These are phyloP conservation scores for Camponotus pennsylvanicus DNA, from an alignment of 1,140 invertebrate genomes.

Conservation along the genomic window DNA sequence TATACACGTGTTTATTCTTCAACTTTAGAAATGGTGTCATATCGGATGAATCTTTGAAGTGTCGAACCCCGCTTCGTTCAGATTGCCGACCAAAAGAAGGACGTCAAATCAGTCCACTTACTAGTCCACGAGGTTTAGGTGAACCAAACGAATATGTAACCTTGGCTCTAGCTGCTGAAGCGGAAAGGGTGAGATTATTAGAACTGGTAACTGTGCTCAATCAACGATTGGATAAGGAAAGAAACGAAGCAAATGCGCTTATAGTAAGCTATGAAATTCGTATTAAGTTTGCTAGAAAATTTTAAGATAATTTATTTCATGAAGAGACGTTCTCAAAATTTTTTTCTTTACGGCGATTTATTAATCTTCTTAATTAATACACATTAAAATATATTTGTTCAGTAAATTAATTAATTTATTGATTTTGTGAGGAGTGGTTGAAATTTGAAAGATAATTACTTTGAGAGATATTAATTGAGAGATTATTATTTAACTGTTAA, in stretches of 20 bases:
- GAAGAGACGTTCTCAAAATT: background rate
- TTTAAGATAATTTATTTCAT: background rate
- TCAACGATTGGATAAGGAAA: constrained; percentile 86
- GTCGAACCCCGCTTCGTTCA: background rate
- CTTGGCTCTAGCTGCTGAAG: constrained; percentile 85
- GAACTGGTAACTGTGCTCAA: constrained; percentile 85
- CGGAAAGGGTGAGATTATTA: constrained; percentile 86
- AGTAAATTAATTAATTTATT: background rate
- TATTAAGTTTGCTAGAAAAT: background rate
- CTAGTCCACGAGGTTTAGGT: constrained; percentile 51
- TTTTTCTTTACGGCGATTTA: background rate
- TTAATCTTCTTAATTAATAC: constrained; percentile 3
- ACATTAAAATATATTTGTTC: background rate
- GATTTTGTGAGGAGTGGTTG: background rate
- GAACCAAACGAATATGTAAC: constrained; percentile 81
- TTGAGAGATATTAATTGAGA: background rate
- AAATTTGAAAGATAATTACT: background rate
- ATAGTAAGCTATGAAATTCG: constrained; percentile 61
- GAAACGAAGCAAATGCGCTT: constrained; percentile 76
- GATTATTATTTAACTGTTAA: background rate
- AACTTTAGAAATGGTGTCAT: constrained; percentile 41
- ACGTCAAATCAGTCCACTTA: background rate
- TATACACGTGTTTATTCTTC: background rate
- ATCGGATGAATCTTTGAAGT: constrained; percentile 9
- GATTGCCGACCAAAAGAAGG: background rate